Evolutionary conservation across 2,113 vertebrate species (phyloP).

Genomic region (Rafetus swinhoei): DNA sequence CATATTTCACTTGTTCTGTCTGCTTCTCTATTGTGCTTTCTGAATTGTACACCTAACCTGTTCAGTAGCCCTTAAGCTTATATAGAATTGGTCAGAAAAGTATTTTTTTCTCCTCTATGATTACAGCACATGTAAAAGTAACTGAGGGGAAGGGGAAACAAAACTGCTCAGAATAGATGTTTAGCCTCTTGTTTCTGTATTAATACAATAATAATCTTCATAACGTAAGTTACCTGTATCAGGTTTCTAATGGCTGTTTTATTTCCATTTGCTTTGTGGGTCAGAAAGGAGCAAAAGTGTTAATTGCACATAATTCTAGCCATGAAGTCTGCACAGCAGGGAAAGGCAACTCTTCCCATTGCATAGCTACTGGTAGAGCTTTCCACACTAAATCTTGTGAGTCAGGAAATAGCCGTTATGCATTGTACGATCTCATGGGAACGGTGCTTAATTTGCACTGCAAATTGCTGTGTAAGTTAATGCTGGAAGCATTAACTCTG

Average conservation of each 20-base stretch:
- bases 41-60: neutral
- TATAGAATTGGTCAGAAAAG: neutral
- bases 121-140: neutral
- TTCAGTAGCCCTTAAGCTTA: accelerated
- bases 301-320: neutral
- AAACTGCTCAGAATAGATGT: neutral
- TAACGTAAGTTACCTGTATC: neutral
- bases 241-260: neutral
- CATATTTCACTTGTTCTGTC: neutral
- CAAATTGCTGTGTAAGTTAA: slow-evolving; percentile 70
- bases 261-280: neutral
- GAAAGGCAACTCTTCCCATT: neutral
- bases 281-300: neutral
- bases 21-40: neutral
- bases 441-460: slow-evolving; percentile 51
- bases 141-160: neutral
- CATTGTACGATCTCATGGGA: neutral
- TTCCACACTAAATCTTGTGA: neutral
- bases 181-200: neutral
- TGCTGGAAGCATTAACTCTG: neutral
- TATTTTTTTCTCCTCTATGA: accelerated
- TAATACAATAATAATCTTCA: neutral
- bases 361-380: neutral
- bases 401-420: neutral
- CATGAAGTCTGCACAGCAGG: neutral